These are phyloP conservation scores for Archivesica marissinica DNA, from an alignment of 1,140 invertebrate genomes.

Conservation along the genomic window DNA sequence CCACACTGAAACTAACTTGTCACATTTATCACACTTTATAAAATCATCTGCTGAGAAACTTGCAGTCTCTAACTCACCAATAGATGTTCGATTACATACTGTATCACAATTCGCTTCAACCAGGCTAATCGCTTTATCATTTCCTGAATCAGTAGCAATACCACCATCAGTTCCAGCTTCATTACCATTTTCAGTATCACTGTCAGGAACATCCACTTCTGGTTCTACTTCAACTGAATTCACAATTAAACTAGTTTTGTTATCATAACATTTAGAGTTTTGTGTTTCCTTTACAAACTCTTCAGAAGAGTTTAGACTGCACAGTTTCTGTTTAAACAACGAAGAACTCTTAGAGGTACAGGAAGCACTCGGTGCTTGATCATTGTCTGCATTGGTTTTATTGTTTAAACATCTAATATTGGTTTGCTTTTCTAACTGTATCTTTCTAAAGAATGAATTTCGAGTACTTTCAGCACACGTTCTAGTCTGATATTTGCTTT, in stretches of 20 bases:
- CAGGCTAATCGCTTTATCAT: background rate
- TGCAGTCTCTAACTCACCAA: background rate
- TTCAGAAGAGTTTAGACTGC: background rate
- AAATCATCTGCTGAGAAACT: conserved; percentile 60
- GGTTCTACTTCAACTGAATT: background rate
- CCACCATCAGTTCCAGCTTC: background rate
- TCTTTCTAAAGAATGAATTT: conserved; percentile 37
- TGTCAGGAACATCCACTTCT: background rate
- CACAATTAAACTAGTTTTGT: background rate
- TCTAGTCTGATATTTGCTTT: background rate
- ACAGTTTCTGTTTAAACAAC: conserved; percentile 11
- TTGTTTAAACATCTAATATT: background rate
- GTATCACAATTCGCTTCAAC: background rate
- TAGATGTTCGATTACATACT: no score
- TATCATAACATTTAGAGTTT: background rate
- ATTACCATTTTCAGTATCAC: background rate
- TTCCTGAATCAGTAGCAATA: background rate
- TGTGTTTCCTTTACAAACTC: background rate
- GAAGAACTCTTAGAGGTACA: background rate
- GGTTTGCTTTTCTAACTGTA: conserved; percentile 11
- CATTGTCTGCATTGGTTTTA: background rate
- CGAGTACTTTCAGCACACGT: background rate
- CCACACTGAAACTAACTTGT: conserved; percentile 78
- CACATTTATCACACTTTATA: conserved; percentile 82
- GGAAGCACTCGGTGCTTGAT: background rate